Percentiles rank a stretch among this genome's conserved stretches.
Conservation (phyloP, 2,797 vertebrate genomes). For the Falco berigora region DNA sequence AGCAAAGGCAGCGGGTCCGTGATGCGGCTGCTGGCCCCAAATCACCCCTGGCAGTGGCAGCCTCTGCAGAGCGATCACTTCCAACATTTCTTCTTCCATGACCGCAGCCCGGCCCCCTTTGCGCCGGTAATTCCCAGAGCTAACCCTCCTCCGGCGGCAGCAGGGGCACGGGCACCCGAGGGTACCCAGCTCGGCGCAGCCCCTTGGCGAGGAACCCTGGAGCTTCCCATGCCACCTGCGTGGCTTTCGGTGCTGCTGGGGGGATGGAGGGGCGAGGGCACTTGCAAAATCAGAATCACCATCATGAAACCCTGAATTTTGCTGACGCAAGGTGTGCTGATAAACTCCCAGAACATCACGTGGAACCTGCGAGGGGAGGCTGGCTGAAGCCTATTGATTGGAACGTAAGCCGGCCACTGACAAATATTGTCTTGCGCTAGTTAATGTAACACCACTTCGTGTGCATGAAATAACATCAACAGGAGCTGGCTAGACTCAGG, state of each 20-base stretch:
- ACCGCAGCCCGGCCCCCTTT: background rate
- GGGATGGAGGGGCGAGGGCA: fast-evolving
- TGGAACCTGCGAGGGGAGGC: constrained; percentile 16
- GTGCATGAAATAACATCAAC: constrained; percentile 47
- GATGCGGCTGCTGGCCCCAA: background rate
- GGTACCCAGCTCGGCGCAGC: fast-evolving
- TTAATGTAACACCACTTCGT: background rate
- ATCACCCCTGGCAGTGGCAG: background rate
- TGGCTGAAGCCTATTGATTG: constrained; percentile 4
- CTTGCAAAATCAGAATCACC: background rate
- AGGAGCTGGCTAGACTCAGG: constrained; percentile 12
- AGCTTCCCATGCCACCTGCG: fast-evolving
- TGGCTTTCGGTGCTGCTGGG: background rate
- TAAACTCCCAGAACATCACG: background rate
- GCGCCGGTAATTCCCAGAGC: background rate
- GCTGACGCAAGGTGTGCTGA: background rate
- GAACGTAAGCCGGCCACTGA: constrained; percentile 49
- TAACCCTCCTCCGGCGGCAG: background rate
- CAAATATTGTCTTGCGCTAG: constrained; percentile 9
- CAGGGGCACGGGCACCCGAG: fast-evolving
- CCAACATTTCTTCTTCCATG: background rate
- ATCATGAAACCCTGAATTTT: background rate
- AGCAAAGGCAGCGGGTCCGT: fast-evolving
- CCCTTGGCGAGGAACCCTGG: background rate
- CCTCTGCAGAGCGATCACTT: fast-evolving